These are phyloP conservation scores for Pavo muticus DNA, from an alignment of 2,113 vertebrate species.

Conservation along the genomic window DNA sequence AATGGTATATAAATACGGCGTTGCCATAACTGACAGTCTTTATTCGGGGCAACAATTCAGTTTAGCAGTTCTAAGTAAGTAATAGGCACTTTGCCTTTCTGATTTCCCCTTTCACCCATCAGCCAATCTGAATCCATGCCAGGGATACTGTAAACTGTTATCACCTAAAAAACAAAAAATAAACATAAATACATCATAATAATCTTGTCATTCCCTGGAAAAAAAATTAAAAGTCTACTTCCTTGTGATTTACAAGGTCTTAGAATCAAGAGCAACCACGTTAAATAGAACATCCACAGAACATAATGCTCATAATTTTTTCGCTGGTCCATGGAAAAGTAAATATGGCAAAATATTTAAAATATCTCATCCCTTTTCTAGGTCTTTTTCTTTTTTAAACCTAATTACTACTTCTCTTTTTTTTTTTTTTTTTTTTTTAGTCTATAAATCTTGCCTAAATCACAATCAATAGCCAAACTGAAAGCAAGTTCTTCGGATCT, in stretches of 20 bases:
- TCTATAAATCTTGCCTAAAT: background rate
- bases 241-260: background rate
- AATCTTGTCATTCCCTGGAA: background rate
- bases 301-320: background rate
- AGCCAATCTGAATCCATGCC: constrained; percentile 99
- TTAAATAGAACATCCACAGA: background rate
- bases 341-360: background rate
- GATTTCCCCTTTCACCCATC: constrained; percentile 95
- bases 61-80: constrained; percentile 98
- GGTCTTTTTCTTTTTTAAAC: no score
- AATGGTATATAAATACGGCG: constrained; percentile 87
- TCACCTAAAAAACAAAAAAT: constrained; percentile 83
- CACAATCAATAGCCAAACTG: background rate
- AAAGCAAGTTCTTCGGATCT: background rate
- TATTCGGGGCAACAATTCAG: constrained; percentile 77
- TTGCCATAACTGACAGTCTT: constrained; percentile 72
- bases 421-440: background rate
- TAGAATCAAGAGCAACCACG: background rate
- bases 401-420: background rate
- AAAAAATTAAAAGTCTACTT: background rate
- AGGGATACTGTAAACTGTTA: constrained; percentile 91
- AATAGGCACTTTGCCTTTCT: constrained; percentile 98
- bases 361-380: background rate
- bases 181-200: constrained; percentile 14
- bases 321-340: background rate